Base-by-base conservation (phyloP, 2,888 invertebrate species). In the Pterobdella sp. region DNA sequence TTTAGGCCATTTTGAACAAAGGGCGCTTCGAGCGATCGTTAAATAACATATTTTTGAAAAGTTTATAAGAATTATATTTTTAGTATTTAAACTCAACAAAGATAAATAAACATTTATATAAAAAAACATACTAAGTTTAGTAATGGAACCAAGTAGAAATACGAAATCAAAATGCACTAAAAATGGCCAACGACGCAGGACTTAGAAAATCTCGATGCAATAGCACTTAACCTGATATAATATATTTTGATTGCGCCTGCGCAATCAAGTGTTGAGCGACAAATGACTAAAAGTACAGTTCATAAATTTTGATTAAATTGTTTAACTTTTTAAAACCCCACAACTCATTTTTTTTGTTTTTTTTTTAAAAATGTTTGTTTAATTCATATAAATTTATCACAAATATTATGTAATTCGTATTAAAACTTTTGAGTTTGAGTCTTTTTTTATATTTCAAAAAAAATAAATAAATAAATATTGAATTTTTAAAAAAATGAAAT, bases 171-270 rank as follows among this genome's bases (percentile, higher is more conserved):
- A 56, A 56, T 18, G 18, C 60, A 56, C 14, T 26, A 56, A 56
- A 56, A 56, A 56, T 56, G 60, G 60, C 60, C n/a, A 56, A 56
- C 60, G n/a, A 56, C 60, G 60, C 60, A 56, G 60, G 60, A 56
- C 60, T 56, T 56, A 56, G 60, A 56, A 56, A 56, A 18, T 56
- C 60, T 14, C 60, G 60, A 7, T 56, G 18, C 60, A 18, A 56
- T 56, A 7, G n/a, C 4, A 56, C 4, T 56, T 42, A 42, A 42
- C 42, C 42, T 42, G 42, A 14, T 42, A 42, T 42, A 42, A 26
- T 18, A 56, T 56, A 18, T 3, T 22, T 26, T n/a, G n/a, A 26
- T 56, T 56, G n/a, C 60, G 60, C 60, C 26, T 56, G 60, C 60
- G 60, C 26, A 56, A 26, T 56, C n/a, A 26, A 56, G 60, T 14